Conservation (phyloP, 2,797 vertebrate genomes). For the Avahi laniger region DNA sequence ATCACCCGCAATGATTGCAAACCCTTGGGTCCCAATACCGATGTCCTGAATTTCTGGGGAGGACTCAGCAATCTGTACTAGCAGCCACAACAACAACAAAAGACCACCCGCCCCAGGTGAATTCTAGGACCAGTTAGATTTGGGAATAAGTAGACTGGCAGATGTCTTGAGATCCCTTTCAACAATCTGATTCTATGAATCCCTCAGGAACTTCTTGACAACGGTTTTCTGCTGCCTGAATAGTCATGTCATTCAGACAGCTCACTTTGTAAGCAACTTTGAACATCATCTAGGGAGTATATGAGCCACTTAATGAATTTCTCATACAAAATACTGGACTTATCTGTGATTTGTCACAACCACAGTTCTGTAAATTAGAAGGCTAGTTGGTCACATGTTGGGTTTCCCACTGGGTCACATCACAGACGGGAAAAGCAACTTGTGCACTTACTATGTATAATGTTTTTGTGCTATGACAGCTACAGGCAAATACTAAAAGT, state of each 20-base stretch:
- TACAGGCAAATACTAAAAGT: neutral
- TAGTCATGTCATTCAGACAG: neutral
- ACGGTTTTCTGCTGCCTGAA: neutral
- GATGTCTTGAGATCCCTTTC: neutral
- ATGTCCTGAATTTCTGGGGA: neutral
- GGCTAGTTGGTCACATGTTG: neutral
- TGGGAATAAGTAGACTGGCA: neutral
- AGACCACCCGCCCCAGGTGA: neutral
- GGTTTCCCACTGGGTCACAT: neutral
- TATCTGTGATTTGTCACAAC: neutral
- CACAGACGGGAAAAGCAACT: neutral
- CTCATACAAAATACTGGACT: neutral
- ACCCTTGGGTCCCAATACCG: neutral
- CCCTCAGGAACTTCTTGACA: neutral
- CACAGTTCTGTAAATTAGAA: neutral
- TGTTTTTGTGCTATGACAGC: neutral
- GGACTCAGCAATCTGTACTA: neutral
- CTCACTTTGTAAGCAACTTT: neutral
- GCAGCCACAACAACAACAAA: neutral
- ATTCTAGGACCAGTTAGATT: neutral
- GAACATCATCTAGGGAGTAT: neutral
- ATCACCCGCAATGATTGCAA: neutral
- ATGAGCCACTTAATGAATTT: neutral
- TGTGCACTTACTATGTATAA: rapidly evolving
- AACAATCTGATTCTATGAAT: neutral